Evolutionary conservation across 1,140 invertebrate species (phyloP).

Genomic region (Bombus pyrosoma): DNA sequence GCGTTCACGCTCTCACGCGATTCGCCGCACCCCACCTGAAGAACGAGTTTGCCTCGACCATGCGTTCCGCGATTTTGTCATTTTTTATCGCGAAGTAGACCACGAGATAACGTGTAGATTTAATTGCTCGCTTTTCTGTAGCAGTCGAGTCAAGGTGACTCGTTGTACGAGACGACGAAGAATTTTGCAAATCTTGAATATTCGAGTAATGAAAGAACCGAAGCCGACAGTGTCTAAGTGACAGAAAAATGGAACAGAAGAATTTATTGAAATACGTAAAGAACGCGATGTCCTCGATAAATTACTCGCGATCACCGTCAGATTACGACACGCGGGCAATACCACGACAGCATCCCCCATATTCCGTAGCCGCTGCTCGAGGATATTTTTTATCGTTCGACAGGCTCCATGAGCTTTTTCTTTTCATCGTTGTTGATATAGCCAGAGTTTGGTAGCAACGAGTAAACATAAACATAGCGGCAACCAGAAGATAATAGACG

Average conservation of each 20-base stretch:
- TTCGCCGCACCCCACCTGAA: neutral
- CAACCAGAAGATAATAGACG: slow-evolving; percentile 73
- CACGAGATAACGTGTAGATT: too few species aligned
- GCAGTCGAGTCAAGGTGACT: too few species aligned
- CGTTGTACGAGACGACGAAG: too few species aligned
- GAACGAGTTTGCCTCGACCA: neutral
- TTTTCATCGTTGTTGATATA: slow-evolving; percentile 53
- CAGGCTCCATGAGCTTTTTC: neutral
- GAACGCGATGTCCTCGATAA: neutral
- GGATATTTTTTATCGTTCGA: slow-evolving; percentile 58
- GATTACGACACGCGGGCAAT: neutral
- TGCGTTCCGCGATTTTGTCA: too few species aligned
- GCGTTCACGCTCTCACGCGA: neutral
- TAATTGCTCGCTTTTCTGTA: too few species aligned
- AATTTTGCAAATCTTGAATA: too few species aligned
- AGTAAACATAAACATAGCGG: slow-evolving; percentile 67
- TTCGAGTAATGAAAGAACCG: too few species aligned
- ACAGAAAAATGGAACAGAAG: too few species aligned
- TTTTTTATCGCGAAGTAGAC: too few species aligned
- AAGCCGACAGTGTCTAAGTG: too few species aligned
- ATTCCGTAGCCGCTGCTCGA: neutral
- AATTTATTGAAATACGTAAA: too few species aligned
- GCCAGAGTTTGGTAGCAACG: slow-evolving; percentile 45
- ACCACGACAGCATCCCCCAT: neutral
- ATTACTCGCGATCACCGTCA: neutral